Evolutionary conservation across 2,113 vertebrate species (phyloP), one percentile per base, ranked within the genome.

Genomic region (Corvus hawaiiensis): DNA sequence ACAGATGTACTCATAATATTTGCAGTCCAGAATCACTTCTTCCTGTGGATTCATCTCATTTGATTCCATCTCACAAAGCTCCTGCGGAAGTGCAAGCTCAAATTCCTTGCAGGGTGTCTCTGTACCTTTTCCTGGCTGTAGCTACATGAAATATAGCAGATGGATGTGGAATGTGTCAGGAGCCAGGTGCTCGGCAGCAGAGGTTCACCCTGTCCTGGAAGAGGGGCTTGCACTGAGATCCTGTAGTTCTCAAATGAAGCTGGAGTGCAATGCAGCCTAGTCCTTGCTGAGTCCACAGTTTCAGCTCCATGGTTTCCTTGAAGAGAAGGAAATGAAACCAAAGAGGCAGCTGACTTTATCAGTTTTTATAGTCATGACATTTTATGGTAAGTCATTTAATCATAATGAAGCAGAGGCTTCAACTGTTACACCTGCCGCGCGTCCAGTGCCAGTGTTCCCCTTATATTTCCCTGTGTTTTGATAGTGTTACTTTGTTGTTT

Each of bases 371-470:
- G 72, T 55, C 59, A 23, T 86, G 92, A 67, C 80, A 37, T 77
- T 97, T 93, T 78, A 81, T 71, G 48, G 76, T 28, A 41, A 85
- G 88, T 75, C 22, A 67, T 71, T 39, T 81, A 84, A 92, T 78
- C 52, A 37, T 33, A 19, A 28, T 64, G 43, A 75, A 90, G 37
- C 68, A 56, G 41, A 81, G 61, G 39, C 46, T 86, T 64, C 59
- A 66, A 24, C 67, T 92, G 90, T 75, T 91, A 15, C 41, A 56
- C 51, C 82, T 93, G 21, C 19, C 32, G 10, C 37, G 10, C 37
- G 37, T 8, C 23, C 26, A 4, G 52, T 52, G 81, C 58, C 44
- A 21, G 1, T 3, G 32, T 30, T 37, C 30, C 21, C 13, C 35
- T 55, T 30, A 0, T 5, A 4, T 18, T 91, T 74, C 55, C 51